Base-by-base conservation (phyloP, 37 sponge, comb jelly and placozoan species). In the Amphimedon queenslandica region DNA sequence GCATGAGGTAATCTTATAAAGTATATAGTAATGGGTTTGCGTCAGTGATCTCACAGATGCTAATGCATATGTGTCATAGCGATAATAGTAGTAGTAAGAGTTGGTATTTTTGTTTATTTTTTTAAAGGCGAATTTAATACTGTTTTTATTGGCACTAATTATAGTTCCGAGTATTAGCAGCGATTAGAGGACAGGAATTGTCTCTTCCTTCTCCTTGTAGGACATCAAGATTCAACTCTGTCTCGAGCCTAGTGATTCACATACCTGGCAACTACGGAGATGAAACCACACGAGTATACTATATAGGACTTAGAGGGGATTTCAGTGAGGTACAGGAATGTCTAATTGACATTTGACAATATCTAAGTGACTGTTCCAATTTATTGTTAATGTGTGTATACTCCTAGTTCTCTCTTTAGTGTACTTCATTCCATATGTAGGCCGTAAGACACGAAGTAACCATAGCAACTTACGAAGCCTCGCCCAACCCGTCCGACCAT, bases 241-340 rank as follows among this genome's bases (percentile, higher is more conserved):
- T 90, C 30, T 74, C 86, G 4, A 92, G 90, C 51, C 66, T 97
- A n/a, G 72, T 87, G 40, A 53, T 93, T 47, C 81, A 85, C 70
- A 90, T 97, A 63, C 69, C 88, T n/a, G 47, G 66, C 32, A 97
- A 97, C 77, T 90, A 72, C 78, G 98, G 98, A 41, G 98, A 76
- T 37, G 94, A 93, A 2, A 91, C 73, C 13, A 90, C 98, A 5
- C 81, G 53, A 47, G 80, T 97, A 11, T 97, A 87, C 77, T 93
- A 97, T 82, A 97, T 97, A 55, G 98, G 98, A 40, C 66, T 97
- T 21, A 42, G 73, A 31, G 98, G 98, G 30, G 98, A 97, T 13
- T 93, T 87, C 68, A 66, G 83, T 40, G 71, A 90, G 92, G 98
- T 97, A 36, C n/a, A n/a, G n/a, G n/a, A n/a, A n/a, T 68, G 11